phyloP scores from a whole-genome alignment of 2,113 vertebrate genomes.

The Sinocyclocheilus rhinocerous region DNA sequence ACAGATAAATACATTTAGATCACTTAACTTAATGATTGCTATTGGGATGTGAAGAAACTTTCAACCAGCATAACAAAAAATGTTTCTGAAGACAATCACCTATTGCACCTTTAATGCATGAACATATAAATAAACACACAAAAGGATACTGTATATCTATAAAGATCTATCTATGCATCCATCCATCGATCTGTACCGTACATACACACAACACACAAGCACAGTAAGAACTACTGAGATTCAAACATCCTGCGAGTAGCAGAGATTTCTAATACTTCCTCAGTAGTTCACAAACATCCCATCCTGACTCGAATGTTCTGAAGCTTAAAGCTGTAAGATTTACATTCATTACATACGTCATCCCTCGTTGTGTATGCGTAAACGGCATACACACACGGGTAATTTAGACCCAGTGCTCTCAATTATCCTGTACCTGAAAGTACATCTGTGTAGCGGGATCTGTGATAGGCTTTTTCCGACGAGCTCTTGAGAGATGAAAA shows the following conservation, averaged over 20 bases:
- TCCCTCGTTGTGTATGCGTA: no score
- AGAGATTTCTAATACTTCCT: neutral
- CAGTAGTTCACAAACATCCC: no score
- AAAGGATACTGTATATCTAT: no score
- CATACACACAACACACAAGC: neutral
- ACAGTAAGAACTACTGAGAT: neutral
- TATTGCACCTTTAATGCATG: no score
- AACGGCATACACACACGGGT: neutral
- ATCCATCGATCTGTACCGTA: neutral
- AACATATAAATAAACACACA: no score
- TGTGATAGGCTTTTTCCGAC: no score
- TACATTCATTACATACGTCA: neutral
- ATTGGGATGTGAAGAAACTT: no score
- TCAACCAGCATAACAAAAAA: no score
- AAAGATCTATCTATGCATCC: neutral
- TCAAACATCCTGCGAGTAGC: neutral
- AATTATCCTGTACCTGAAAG: slow-evolving; percentile 7
- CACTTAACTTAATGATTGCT: no score
- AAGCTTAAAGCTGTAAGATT: neutral
- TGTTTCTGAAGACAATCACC: no score
- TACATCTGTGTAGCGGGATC: neutral
- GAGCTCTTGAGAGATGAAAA: slow-evolving; percentile 36
- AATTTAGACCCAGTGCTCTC: neutral
- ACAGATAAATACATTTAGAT: no score
- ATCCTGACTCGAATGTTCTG: neutral